These are phyloP conservation scores for Euplexia lucipara DNA, from an alignment of 2,888 invertebrate species.

Conservation along the genomic window DNA sequence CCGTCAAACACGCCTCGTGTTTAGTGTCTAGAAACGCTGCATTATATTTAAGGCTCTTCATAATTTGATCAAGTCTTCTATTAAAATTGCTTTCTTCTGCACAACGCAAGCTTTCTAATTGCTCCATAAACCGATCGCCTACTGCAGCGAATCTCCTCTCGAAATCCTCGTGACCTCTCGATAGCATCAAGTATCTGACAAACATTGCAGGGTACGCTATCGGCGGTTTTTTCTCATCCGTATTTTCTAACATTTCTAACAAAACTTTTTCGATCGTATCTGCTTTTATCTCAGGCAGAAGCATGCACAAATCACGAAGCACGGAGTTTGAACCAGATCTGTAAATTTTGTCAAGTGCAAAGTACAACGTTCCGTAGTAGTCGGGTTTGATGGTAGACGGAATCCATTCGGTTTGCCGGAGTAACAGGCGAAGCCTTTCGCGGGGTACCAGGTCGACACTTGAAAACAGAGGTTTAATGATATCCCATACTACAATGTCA, in stretches of 20 bases:
- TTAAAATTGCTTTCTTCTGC: background rate
- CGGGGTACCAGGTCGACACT: constrained; percentile 63
- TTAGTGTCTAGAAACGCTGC: constrained; percentile 69
- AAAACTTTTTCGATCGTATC: constrained; percentile 63
- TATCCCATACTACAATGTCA: constrained; percentile 70
- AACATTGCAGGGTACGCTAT: constrained; percentile 69
- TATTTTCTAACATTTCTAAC: constrained; percentile 46
- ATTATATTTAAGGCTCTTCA: constrained; percentile 69
- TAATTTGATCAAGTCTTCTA: constrained; percentile 44
- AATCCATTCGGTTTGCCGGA: constrained; percentile 57
- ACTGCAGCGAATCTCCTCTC: constrained; percentile 65
- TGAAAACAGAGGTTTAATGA: constrained; percentile 68
- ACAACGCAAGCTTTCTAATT: constrained; percentile 55
- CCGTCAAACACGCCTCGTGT: constrained; percentile 70
- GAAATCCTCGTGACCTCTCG: constrained; percentile 66
- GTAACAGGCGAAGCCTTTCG: constrained; percentile 39
- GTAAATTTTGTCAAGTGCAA: constrained; percentile 56
- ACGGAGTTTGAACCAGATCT: constrained; percentile 50
- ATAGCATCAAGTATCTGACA: constrained; percentile 73
- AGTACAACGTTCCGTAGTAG: constrained; percentile 70
- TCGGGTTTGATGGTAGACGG: constrained; percentile 70
- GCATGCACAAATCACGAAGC: constrained; percentile 65
- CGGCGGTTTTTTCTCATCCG: constrained; percentile 21
- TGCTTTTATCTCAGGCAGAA: constrained; percentile 61
- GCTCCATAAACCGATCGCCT: constrained; percentile 68